Percentiles rank a stretch among this genome's conserved stretches.
These are phyloP conservation scores for Mus musculus DNA, from an alignment of 2,113 vertebrate genomes.

Conservation along the genomic window DNA sequence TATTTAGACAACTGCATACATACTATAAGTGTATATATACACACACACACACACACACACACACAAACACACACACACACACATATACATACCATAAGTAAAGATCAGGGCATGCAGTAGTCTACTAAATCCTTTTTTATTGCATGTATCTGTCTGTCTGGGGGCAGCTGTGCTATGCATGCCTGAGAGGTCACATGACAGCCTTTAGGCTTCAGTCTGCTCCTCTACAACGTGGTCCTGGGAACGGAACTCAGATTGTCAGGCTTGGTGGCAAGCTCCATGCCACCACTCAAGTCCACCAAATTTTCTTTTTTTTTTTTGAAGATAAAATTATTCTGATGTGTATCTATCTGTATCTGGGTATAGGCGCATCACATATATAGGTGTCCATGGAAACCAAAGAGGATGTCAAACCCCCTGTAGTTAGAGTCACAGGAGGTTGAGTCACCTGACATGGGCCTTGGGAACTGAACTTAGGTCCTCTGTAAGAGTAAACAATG, in stretches of 20 bases:
- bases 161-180: not conserved
- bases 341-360: not conserved
- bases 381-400: not conserved
- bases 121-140: not conserved
- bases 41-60: too few relatives aligned
- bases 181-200: not conserved
- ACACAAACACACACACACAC: too few relatives aligned
- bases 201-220: not conserved
- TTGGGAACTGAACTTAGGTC: not conserved
- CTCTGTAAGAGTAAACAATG: not conserved
- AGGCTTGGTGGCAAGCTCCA: not conserved
- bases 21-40: not conserved
- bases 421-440: not conserved
- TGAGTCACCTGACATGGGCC: not conserved
- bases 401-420: not conserved
- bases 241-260: not conserved
- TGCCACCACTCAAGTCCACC: not conserved
- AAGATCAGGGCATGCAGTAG: not conserved
- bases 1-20: not conserved
- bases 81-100: not conserved
- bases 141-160: not conserved
- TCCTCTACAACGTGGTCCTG: not conserved
- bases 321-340: not conserved
- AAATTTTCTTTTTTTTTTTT: not conserved
- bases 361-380: not conserved